These are phyloP conservation scores for Amphipoea oculea DNA, from an alignment of 2,888 invertebrate species.

Conservation along the genomic window DNA sequence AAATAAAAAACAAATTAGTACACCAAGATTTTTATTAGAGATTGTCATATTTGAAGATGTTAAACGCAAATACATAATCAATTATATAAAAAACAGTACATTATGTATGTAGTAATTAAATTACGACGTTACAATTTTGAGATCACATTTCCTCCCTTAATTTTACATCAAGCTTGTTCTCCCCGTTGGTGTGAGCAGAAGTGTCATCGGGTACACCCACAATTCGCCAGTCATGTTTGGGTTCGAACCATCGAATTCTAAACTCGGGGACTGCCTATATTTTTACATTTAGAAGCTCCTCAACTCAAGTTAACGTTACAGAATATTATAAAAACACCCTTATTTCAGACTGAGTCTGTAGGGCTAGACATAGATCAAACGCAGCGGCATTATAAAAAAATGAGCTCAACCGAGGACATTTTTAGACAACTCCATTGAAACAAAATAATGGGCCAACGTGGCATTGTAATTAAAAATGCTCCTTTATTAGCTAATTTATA, in stretches of 20 bases:
- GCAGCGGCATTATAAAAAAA: not conserved
- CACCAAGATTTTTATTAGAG: constrained; percentile 35
- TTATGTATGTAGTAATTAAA: not conserved
- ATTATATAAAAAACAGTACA: not conserved
- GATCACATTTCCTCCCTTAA: constrained; percentile 5
- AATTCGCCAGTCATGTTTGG: not conserved
- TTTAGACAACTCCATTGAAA: not conserved
- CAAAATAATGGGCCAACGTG: not conserved
- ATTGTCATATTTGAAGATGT: constrained; percentile 24
- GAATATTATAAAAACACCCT: not conserved
- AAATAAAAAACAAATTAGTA: constrained; percentile 16
- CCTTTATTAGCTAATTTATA: too few species aligned
- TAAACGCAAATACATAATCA: constrained; percentile 6
- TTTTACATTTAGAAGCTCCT: not conserved
- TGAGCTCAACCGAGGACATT: not conserved
- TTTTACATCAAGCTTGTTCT: not conserved
- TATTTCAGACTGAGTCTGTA: not conserved
- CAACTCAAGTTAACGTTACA: not conserved
- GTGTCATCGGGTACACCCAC: not conserved
- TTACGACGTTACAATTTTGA: constrained; percentile 21
- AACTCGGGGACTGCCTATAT: not conserved
- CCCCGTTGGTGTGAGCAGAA: not conserved
- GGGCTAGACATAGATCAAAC: not conserved
- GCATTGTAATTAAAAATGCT: not conserved
- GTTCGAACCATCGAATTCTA: not conserved